Conservation (phyloP, 2,113 vertebrate genomes). For the Lepidothrix coronata region DNA sequence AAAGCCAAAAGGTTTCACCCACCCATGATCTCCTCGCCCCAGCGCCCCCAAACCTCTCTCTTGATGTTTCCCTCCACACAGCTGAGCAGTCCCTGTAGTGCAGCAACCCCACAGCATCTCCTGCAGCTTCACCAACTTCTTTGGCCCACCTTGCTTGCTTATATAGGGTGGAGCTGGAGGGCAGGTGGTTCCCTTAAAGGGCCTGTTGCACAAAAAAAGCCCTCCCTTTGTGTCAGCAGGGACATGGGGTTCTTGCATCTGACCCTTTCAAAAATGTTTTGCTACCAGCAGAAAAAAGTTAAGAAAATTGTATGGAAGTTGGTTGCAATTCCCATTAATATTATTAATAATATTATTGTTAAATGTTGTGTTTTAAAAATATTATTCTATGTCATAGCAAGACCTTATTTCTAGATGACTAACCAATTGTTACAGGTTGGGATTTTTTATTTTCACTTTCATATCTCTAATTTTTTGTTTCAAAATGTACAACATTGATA, state of each 20-base stretch:
- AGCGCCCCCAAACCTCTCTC: not conserved
- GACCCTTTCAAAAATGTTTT: not conserved
- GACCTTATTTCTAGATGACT: not conserved
- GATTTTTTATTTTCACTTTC: not conserved
- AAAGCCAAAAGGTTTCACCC: not conserved
- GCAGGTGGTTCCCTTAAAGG: not conserved
- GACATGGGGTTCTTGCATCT: fast-evolving
- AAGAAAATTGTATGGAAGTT: not conserved
- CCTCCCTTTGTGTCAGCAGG: not conserved
- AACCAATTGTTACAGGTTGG: not conserved
- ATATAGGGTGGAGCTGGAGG: not conserved
- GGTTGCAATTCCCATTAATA: not conserved
- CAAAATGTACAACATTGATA: not conserved
- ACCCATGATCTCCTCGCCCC: fast-evolving
- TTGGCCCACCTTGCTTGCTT: not conserved
- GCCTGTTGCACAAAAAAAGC: not conserved
- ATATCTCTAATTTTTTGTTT: not conserved
- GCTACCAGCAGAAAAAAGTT: not conserved
- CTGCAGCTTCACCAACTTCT: fast-evolving
- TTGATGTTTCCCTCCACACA: not conserved
- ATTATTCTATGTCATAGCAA: not conserved
- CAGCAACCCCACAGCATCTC: fast-evolving
- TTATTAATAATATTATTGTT: not conserved
- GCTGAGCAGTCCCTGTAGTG: fast-evolving
- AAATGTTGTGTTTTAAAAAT: not conserved